Conservation (phyloP, 2,888 invertebrate species). For the Antheraea yamamai region DNA sequence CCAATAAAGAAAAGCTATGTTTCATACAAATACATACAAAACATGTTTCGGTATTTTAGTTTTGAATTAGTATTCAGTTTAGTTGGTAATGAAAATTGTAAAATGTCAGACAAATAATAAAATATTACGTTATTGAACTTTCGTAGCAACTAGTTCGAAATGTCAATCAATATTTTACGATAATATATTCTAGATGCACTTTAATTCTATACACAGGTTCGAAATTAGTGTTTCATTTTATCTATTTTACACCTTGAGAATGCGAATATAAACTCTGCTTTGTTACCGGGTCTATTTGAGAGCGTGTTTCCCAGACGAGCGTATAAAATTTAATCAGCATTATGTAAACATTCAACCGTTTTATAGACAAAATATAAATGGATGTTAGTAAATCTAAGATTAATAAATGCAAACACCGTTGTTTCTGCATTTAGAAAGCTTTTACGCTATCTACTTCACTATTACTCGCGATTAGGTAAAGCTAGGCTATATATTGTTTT, state of each 20-base stretch:
- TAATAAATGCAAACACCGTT: not conserved
- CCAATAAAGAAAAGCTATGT: no score
- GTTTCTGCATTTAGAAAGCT: conserved; percentile 8
- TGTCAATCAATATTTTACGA: not conserved
- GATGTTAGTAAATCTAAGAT: no score
- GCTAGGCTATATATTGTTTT: no score
- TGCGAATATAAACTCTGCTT: not conserved
- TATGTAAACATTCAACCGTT: not conserved
- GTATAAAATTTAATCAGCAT: not conserved
- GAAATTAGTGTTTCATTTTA: not conserved
- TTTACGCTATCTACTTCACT: not conserved
- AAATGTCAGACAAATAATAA: no score
- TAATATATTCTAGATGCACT: not conserved
- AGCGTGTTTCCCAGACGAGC: not conserved
- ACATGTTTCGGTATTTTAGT: no score
- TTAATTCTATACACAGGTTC: not conserved
- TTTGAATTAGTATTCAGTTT: no score
- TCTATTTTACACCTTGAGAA: not conserved
- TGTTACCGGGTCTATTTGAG: not conserved
- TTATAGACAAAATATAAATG: not conserved
- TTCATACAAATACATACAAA: no score
- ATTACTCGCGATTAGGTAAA: no score
- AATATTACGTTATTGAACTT: no score
- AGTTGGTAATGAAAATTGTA: no score
- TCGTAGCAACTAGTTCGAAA: no score